Evolutionary conservation across 2,797 vertebrate genomes (phyloP), one percentile per base, ranked within the genome.

Genomic region (Danio albolineatus): DNA sequence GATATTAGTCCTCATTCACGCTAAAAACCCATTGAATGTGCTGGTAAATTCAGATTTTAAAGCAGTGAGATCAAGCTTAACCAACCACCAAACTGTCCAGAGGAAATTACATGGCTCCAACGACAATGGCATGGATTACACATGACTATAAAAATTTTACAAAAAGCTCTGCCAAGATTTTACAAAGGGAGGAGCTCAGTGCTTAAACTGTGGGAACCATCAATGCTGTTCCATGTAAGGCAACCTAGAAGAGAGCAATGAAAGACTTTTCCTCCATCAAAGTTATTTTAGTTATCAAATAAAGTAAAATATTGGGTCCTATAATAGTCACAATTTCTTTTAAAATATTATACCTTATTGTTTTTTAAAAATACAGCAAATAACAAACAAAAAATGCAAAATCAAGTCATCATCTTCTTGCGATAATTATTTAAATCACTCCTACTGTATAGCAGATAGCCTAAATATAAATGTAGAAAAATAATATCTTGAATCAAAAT

Each of bases 101-200:
- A 75, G 53, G 51, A 66, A 78, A 76, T 76, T 53, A 64, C 39
- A 7, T 46, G 62, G 61, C 17, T 79, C 21, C 19, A 66, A 60
- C 7, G 13, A 71, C 60, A 75, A 66, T 69, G 73, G 49, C 57
- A 82, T 76, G 61, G 51, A 79, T 82, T 79, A 83, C 82, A 82
- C 75, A 76, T 19, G 36, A n/a, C 39, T 38, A 10, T 5, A 79
- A 74, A 53, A 59, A 59, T 64, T 54, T 76, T 19, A 48, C 16
- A 41, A 54, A 76, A 77, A 39, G 41, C 60, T 53, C 60, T 82
- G 76, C 82, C 79, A 85, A 83, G 72, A 38, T 19, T 48, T 38
- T 73, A 41, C 39, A 43, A 80, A 66, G 74, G 74, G 82, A 36
- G 74, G 67, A 54, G 59, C 59, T 41, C 43, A 49, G 56, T 10